Base-by-base conservation (phyloP, 2,113 vertebrate species). In the Holacanthus passer region DNA sequence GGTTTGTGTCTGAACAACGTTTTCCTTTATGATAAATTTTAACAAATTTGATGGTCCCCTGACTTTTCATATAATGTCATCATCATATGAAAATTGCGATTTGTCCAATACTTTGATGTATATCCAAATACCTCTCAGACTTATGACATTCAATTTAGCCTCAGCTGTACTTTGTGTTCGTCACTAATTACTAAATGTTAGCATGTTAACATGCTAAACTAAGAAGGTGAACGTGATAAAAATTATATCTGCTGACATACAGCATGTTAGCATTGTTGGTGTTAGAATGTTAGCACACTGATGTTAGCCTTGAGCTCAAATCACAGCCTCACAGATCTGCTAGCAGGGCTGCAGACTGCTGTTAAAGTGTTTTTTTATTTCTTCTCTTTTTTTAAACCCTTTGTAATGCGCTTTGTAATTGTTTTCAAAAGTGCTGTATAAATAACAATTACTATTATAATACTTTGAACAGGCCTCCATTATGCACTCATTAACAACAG, bases 401-500 rank as follows among this genome's bases (percentile, higher is more conserved):
- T 47, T 65, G 27, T 22, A 50, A 27, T 43, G n/a, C 0, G 3
- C 37, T 82, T 45, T 69, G 24, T 53, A 29, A 63, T 50, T 73
- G 39, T 73, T 64, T 77, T 58, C 8, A 64, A 1, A 58, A 70
- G 65, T 31, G 63, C 29, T 45, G 22, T 27, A 29, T 37, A 69
- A 69, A 45, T 47, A 41, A 45, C 17, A 32, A 29, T 64, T 52
- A 37, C 37, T 48, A 53, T 32, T 59, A 58, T 43, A 53, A 43
- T 68, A 5, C 10, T 50, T 31, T 45, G 14, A 79, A 31, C 35
- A 64, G 37, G 22, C 37, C 67, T 52, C 7, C 24, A 50, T 71
- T 64, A 66, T 27, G 39, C 48, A 48, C 39, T 58, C 47, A 62
- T 70, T 71, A 64, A 70, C 56, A 69, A 64, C 48, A 64, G 27